Percentiles rank a stretch among this genome's conserved stretches.
Evolutionary conservation across 2,113 vertebrate genomes (phyloP).

Genomic region (Plestiodon gilberti): DNA sequence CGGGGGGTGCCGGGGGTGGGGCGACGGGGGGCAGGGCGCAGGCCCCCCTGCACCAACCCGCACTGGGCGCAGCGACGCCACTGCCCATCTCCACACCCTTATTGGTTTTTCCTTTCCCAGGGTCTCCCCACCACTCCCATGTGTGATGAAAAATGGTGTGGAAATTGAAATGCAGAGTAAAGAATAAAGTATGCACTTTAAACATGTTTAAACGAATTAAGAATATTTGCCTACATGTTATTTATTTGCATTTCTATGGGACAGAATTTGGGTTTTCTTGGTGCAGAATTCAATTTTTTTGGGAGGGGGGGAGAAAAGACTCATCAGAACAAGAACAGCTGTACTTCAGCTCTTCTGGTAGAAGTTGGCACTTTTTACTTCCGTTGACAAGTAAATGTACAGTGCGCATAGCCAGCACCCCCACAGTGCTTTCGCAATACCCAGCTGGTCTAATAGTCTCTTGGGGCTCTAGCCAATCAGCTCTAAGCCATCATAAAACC

Average conservation of each 20-base stretch:
- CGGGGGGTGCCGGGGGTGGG: too few relatives aligned
- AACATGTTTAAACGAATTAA: background rate
- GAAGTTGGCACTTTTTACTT: background rate
- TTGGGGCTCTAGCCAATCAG: background rate
- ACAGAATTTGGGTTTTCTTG: background rate
- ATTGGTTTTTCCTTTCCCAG: background rate
- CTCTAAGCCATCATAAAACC: background rate
- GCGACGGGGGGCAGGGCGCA: too few relatives aligned
- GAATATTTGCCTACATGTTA: background rate
- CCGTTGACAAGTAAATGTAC: background rate
- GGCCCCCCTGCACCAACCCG: too few relatives aligned
- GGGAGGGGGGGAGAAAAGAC: too few relatives aligned
- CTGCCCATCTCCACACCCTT: background rate
- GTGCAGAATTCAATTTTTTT: background rate
- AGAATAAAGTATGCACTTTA: background rate
- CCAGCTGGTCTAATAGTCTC: slow-evolving; percentile 18
- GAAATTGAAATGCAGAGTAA: background rate
- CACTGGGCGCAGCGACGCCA: too few relatives aligned
- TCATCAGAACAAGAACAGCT: background rate
- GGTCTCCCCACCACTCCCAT: background rate
- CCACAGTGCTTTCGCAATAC: background rate
- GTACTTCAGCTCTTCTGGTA: background rate
- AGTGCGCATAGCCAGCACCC: background rate
- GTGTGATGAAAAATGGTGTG: background rate
- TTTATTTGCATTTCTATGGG: background rate